Evolutionary conservation across 1,140 invertebrate species (phyloP).

Genomic region (Lordiphosa clarofinis): DNA sequence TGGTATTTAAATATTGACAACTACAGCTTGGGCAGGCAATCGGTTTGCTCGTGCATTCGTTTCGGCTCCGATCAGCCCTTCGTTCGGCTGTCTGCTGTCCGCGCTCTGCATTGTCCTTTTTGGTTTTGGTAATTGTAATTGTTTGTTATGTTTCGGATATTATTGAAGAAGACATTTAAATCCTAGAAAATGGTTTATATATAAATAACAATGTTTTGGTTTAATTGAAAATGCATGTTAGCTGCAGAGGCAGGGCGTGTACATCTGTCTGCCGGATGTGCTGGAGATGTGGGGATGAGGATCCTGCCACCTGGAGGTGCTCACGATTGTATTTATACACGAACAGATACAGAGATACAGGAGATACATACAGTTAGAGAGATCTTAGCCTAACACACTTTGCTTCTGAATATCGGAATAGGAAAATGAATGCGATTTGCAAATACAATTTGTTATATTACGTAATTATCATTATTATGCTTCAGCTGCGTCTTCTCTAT

Average conservation of each 20-base stretch:
- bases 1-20: conserved; percentile 34
- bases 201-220: conserved; percentile 15
- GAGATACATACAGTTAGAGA: conserved; percentile 7
- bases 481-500: conserved; percentile 14
- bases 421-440: conserved; percentile 8
- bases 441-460: conserved; percentile 7
- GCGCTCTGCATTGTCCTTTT: too few species aligned
- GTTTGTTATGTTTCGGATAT: conserved; percentile 22
- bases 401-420: conserved; percentile 5
- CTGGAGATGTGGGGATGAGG: conserved; percentile 11
- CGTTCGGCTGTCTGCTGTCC: too few species aligned
- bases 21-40: conserved; percentile 39
- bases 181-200: conserved; percentile 28
- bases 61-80: too few species aligned
- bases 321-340: not conserved
- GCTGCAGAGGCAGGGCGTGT: too few species aligned
- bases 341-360: conserved; percentile 13
- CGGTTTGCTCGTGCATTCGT: conserved; percentile 6
- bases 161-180: conserved; percentile 45
- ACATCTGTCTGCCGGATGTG: too few species aligned
- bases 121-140: conserved; percentile 18
- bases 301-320: not conserved
- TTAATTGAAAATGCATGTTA: conserved; percentile 34
- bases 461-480: conserved; percentile 7
- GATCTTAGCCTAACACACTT: conserved; percentile 26